Evolutionary conservation across 2,888 invertebrate genomes (phyloP).

Genomic region (Brachyopa scutellaris): DNA sequence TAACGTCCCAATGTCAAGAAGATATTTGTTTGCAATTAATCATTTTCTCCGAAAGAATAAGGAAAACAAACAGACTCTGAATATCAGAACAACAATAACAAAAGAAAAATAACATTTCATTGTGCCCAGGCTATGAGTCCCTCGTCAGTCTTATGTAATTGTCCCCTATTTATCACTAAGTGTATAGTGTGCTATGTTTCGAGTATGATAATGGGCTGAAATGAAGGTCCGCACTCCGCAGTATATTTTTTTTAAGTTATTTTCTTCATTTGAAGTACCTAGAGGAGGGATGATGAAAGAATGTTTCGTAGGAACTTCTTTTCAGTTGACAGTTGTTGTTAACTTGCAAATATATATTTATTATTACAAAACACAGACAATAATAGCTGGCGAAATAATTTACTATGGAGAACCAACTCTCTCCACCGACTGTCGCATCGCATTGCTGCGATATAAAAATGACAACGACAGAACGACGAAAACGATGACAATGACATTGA

Average conservation of each 20-base stretch:
- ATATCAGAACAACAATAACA: not conserved
- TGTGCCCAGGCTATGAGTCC: conserved; percentile 17
- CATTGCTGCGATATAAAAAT: too few species aligned
- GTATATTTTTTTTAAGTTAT: not conserved
- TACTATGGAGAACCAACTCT: too few species aligned
- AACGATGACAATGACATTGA: not conserved
- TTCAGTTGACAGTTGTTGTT: conserved; percentile 14
- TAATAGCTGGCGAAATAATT: not conserved
- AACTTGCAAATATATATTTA: too few species aligned
- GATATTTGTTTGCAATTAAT: conserved; percentile 52
- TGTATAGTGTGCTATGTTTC: not conserved
- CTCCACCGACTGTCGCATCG: too few species aligned
- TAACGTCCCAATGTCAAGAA: conserved; percentile 46
- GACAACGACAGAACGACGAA: not conserved
- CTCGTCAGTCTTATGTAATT: conserved; percentile 14
- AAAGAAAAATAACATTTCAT: conserved; percentile 11
- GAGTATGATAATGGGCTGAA: conserved; percentile 26
- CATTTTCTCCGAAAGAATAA: conserved; percentile 11
- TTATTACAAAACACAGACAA: not conserved
- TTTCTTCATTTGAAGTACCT: conserved; percentile 6
- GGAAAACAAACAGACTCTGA: conserved; percentile 7
- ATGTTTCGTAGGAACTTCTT: conserved; percentile 6
- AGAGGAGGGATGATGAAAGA: not conserved
- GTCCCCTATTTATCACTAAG: not conserved
- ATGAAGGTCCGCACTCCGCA: not conserved